Percentiles rank a stretch among this genome's conserved stretches.
Evolutionary conservation across 37 sponge, comb jelly and placozoan genomes (phyloP).

Genomic region (Mnemiopsis leidyi): DNA sequence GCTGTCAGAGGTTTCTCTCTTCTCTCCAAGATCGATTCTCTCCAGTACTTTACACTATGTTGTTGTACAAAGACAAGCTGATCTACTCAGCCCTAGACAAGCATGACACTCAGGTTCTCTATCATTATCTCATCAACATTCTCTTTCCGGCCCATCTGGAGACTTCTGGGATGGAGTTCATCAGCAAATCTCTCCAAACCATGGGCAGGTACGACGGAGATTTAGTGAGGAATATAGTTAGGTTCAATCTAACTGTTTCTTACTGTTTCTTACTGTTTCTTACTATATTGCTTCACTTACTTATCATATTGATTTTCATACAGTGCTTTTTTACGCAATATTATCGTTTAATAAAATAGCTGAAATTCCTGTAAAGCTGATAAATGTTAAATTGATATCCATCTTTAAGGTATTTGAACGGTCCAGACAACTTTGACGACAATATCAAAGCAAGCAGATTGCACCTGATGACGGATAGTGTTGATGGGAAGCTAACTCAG

Average conservation of each 20-base stretch:
- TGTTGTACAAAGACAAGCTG: slow-evolving; percentile 36
- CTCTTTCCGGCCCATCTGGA: slow-evolving; percentile 58
- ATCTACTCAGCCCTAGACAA: slow-evolving; percentile 14
- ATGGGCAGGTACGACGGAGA: slow-evolving; percentile 60
- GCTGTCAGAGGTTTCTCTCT: slow-evolving; percentile 34
- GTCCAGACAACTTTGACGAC: slow-evolving; percentile 52
- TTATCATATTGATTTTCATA: too few species aligned
- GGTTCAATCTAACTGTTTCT: too few species aligned
- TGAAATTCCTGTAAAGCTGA: too few species aligned
- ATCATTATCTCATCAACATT: slow-evolving; percentile 59
- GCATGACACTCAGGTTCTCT: slow-evolving; percentile 49
- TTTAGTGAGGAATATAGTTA: too few species aligned
- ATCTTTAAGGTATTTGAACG: slow-evolving; percentile 52
- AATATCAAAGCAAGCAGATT: slow-evolving; percentile 56
- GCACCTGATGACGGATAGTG: slow-evolving; percentile 26
- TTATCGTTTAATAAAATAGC: too few species aligned
- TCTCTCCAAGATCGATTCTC: slow-evolving; percentile 19
- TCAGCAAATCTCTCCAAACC: slow-evolving; percentile 52
- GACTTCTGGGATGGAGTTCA: slow-evolving; percentile 37
- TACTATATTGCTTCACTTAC: too few species aligned
- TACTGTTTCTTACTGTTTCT: too few species aligned
- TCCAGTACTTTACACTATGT: slow-evolving; percentile 22
- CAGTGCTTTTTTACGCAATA: too few species aligned
- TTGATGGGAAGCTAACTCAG: slow-evolving; percentile 1
- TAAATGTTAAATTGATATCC: neutral